Conservation (phyloP, 2,888 invertebrate genomes). For the Ecdyonurus torrentis region DNA sequence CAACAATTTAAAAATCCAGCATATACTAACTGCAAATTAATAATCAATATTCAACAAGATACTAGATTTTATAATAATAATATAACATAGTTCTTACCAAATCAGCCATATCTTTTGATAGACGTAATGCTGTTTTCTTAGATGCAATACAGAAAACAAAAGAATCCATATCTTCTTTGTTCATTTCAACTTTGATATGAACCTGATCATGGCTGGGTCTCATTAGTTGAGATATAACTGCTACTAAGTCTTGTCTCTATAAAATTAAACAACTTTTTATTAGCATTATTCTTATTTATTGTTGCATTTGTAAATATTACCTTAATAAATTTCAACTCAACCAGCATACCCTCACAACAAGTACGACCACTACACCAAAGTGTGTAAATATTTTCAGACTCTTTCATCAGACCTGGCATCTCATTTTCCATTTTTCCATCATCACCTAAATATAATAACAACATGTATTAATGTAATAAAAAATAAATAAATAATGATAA, state of each 20-base stretch:
- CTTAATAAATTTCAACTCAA: constrained; percentile 86
- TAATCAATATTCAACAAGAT: not conserved
- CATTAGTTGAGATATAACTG: constrained; percentile 65
- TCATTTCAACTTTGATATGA: constrained; percentile 68
- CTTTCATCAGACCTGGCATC: constrained; percentile 49
- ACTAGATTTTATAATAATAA: not conserved
- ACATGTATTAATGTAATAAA: no score
- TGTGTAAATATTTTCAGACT: constrained; percentile 87
- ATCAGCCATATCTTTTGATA: constrained; percentile 88
- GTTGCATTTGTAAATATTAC: constrained; percentile 22
- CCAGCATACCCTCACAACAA: constrained; percentile 93
- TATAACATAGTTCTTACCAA: constrained; percentile 36
- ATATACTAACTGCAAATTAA: no score
- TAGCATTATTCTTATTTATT: not conserved
- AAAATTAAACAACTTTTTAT: constrained; percentile 13
- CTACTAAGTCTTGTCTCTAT: constrained; percentile 83
- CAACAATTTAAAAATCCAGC: no score
- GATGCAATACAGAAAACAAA: constrained; percentile 86
- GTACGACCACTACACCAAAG: constrained; percentile 92
- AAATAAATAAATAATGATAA: no score
- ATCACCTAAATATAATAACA: no score
- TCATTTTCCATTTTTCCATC: constrained; percentile 52
- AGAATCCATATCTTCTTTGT: constrained; percentile 80
- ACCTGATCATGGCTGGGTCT: constrained; percentile 66
- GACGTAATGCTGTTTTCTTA: constrained; percentile 67